A percentile compares a stretch with the other conserved stretches of the same genome.
These are phyloP conservation scores for Axis porcinus DNA, from an alignment of 2,113 vertebrate genomes.

Conservation along the genomic window DNA sequence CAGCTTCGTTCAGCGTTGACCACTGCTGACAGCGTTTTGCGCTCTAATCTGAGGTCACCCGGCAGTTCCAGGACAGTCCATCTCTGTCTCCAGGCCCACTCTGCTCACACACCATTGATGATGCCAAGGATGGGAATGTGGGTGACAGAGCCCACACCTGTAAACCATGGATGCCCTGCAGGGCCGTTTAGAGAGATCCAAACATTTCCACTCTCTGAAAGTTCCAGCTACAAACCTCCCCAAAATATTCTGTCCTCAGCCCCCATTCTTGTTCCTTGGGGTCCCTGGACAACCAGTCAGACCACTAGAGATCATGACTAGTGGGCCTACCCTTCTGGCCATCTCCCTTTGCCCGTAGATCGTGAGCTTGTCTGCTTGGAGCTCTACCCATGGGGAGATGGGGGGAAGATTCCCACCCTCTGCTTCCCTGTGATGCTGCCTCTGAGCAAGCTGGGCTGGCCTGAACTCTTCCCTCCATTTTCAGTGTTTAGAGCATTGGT, in stretches of 20 bases:
- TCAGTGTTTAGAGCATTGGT: rapidly evolving
- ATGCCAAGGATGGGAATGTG: rapidly evolving
- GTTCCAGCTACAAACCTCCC: background rate
- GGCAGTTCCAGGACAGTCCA: rapidly evolving
- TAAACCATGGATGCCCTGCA: rapidly evolving
- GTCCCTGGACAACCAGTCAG: background rate
- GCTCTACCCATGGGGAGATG: background rate
- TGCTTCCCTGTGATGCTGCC: rapidly evolving
- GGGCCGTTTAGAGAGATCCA: background rate
- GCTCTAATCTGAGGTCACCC: background rate
- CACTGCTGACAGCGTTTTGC: rapidly evolving
- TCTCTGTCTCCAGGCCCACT: background rate
- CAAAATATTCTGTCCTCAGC: background rate
- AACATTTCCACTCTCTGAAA: background rate
- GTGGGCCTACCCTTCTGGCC: background rate
- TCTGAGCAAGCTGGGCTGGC: rapidly evolving
- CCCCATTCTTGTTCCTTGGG: too few species aligned
- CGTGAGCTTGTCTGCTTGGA: rapidly evolving
- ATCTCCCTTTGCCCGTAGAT: rapidly evolving
- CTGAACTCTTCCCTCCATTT: rapidly evolving
- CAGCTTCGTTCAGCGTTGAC: rapidly evolving
- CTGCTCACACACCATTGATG: rapidly evolving
- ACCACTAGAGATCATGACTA: rapidly evolving
- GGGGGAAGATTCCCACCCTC: background rate
- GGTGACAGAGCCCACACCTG: background rate